A percentile compares a stretch with the other conserved stretches of the same genome.
Evolutionary conservation across 2,113 vertebrate species (phyloP).

Genomic region (Hyperopisus bebe): DNA sequence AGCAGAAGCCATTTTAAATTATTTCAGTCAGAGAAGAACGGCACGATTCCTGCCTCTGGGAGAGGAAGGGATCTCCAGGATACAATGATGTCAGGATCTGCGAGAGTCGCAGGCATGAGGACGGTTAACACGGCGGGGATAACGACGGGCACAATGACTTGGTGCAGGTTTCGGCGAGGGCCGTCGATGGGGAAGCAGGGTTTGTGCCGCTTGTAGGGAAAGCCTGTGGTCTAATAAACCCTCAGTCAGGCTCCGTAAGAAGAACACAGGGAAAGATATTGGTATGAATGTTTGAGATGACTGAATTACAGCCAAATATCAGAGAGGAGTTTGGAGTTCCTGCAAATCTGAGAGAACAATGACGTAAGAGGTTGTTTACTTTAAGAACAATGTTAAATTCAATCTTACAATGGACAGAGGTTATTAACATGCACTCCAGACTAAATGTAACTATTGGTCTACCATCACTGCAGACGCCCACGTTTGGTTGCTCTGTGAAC

Average conservation of each 20-base stretch:
- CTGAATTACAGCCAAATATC: not conserved
- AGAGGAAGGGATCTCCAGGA: not conserved
- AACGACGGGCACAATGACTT: not conserved
- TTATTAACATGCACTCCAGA: not conserved
- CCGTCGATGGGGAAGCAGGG: not conserved
- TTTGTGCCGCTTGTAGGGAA: not conserved
- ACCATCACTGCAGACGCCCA: not conserved
- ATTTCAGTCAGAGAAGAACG: not conserved
- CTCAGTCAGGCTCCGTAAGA: not conserved
- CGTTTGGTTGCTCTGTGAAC: not conserved
- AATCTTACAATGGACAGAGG: not conserved
- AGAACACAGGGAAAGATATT: not conserved
- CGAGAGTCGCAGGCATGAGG: not conserved
- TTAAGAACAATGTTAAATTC: not conserved
- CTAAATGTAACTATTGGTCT: not conserved
- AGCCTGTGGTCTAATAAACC: not conserved
- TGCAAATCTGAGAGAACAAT: not conserved
- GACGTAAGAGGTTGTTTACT: not conserved
- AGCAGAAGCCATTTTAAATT: not conserved
- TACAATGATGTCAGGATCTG: not conserved
- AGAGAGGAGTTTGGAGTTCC: not conserved
- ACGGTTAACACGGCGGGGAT: not conserved
- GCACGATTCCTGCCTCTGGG: not conserved
- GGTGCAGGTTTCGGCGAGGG: not conserved
- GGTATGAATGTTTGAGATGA: not conserved